Conservation (phyloP, 2,113 vertebrate species). For the Elephas maximus region DNA sequence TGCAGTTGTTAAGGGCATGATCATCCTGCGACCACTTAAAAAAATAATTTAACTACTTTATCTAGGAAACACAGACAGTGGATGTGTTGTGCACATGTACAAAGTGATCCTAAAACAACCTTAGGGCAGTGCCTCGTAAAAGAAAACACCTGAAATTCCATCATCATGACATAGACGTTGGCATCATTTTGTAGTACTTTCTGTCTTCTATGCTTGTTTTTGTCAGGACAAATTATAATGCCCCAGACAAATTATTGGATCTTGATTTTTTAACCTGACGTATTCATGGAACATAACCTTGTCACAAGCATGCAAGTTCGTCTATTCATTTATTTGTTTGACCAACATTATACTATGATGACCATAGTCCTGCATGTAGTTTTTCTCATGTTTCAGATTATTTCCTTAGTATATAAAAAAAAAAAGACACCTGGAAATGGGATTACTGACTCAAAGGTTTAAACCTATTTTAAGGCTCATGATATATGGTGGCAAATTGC, state of each 20-base stretch:
- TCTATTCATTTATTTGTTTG: constrained; percentile 40
- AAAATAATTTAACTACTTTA: neutral
- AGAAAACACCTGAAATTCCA: neutral
- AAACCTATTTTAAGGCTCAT: constrained; percentile 76
- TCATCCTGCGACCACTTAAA: neutral
- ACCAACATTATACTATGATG: neutral
- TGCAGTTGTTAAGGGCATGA: neutral
- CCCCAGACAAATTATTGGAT: neutral
- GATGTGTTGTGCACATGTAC: neutral
- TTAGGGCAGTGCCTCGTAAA: neutral
- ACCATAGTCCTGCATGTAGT: neutral
- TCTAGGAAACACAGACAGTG: neutral
- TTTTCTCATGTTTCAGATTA: constrained; percentile 69
- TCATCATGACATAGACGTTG: neutral
- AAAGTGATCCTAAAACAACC: constrained; percentile 9
- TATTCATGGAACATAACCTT: neutral
- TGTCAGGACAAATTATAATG: neutral
- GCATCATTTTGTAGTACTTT: neutral
- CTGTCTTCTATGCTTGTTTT: neutral
- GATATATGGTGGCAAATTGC: constrained; percentile 61
- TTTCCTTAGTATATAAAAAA: constrained; percentile 41
- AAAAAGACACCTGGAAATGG: constrained; percentile 59
- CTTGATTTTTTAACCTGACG: neutral
- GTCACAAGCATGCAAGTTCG: neutral
- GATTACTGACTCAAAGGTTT: constrained; percentile 65